Percentiles rank a stretch among this genome's conserved stretches.
phyloP scores from a whole-genome alignment of 2,113 vertebrate species.

The Patagioenas fasciata region DNA sequence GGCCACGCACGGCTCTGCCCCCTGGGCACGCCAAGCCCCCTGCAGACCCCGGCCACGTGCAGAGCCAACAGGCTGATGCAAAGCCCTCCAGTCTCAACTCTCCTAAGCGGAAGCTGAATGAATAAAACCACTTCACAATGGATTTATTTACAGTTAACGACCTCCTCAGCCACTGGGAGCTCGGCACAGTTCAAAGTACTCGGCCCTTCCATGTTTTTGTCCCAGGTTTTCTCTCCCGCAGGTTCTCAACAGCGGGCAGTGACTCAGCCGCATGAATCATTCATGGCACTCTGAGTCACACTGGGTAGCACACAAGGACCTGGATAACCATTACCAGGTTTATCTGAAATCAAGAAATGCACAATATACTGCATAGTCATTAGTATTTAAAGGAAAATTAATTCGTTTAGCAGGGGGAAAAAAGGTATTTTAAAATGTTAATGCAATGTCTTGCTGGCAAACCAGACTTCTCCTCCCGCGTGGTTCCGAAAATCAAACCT shows the following conservation, averaged over 20 bases:
- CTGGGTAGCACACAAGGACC: conserved; percentile 27
- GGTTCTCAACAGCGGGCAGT: neutral
- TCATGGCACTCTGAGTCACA: conserved; percentile 38
- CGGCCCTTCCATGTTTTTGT: neutral
- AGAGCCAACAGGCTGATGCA: neutral
- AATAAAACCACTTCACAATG: neutral
- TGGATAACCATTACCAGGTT: conserved; percentile 1
- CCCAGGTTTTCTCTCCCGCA: neutral
- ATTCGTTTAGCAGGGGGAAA: neutral
- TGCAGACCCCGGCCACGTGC: neutral
- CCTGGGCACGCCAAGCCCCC: neutral
- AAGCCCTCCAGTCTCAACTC: neutral
- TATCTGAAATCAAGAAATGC: neutral
- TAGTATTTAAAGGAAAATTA: neutral
- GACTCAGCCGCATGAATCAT: conserved; percentile 63
- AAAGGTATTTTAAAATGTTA: neutral
- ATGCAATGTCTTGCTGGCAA: neutral
- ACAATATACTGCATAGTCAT: neutral
- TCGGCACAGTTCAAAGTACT: conserved; percentile 12
- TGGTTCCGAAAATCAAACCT: neutral
- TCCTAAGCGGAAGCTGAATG: neutral
- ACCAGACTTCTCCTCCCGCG: neutral
- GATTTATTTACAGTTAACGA: conserved; percentile 43
- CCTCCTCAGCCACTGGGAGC: neutral
- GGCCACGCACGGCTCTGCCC: no score